A percentile compares a stretch with the other conserved stretches of the same genome.
phyloP scores from a whole-genome alignment of 2,113 vertebrate genomes.

The Cercopithecus mona region DNA sequence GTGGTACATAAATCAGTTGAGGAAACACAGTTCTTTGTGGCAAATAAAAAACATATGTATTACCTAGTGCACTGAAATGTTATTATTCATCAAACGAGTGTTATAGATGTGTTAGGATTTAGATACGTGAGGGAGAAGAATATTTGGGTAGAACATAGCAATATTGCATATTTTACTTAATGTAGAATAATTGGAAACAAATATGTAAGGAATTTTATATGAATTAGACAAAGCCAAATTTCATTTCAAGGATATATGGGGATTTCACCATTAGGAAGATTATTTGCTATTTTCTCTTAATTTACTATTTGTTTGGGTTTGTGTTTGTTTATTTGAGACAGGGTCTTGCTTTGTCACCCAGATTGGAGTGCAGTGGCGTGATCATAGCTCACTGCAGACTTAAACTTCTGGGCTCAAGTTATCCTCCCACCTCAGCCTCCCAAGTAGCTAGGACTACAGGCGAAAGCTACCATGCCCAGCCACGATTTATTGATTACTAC shows the following conservation, averaged over 20 bases:
- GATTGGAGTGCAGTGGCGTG: too few relatives aligned
- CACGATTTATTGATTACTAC: constrained; percentile 57
- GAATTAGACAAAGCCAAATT: constrained; percentile 77
- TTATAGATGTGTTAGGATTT: constrained; percentile 78
- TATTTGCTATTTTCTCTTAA: constrained; percentile 80
- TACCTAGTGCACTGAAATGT: constrained; percentile 81
- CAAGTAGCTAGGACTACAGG: too few relatives aligned
- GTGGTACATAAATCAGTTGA: constrained; percentile 84
- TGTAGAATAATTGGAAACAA: constrained; percentile 47
- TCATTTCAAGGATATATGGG: constrained; percentile 78
- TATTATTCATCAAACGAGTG: constrained; percentile 83
- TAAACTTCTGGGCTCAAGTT: too few relatives aligned
- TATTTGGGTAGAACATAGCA: constrained; percentile 72
- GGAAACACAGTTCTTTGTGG: constrained; percentile 83
- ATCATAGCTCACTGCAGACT: too few relatives aligned
- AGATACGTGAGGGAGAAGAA: constrained; percentile 79
- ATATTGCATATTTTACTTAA: constrained; percentile 50
- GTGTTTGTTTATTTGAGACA: too few relatives aligned
- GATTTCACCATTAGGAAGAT: constrained; percentile 81
- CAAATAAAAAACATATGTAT: constrained; percentile 86
- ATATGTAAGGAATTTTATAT: constrained; percentile 74
- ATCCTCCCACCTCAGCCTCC: too few relatives aligned
- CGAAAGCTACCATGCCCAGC: too few relatives aligned
- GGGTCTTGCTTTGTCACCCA: too few relatives aligned
- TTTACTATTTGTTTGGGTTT: constrained; percentile 71